Percentiles rank a stretch among this genome's conserved stretches.
phyloP scores from a whole-genome alignment of 1,140 invertebrate species.

The Euglossa dilemma region DNA sequence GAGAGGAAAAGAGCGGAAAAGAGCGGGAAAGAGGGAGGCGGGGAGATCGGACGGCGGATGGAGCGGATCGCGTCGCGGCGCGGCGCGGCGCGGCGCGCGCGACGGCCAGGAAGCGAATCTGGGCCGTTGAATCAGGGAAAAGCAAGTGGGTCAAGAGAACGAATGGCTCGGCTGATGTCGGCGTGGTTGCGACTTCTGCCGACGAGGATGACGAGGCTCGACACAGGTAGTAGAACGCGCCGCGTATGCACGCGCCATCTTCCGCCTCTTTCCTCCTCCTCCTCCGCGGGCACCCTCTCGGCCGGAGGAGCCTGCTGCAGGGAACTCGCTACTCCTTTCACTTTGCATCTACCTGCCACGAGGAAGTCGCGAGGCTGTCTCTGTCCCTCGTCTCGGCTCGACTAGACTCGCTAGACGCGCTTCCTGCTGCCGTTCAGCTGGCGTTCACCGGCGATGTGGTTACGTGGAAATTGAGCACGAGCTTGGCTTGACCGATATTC shows the following conservation, averaged over 20 bases:
- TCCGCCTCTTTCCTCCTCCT: background rate
- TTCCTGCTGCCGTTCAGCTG: constrained; percentile 21
- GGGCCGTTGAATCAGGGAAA: constrained; percentile 73
- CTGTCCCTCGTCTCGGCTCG: background rate
- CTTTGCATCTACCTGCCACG: constrained; percentile 46
- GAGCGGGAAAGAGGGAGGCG: no score
- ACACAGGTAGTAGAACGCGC: constrained; percentile 5
- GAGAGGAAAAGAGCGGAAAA: background rate
- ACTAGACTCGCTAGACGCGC: constrained; percentile 38
- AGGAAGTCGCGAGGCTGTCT: constrained; percentile 34
- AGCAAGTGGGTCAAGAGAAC: constrained; percentile 78
- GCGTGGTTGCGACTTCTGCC: constrained; percentile 49
- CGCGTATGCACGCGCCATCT: background rate
- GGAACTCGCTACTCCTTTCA: constrained; percentile 57
- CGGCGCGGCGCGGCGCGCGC: constrained; percentile 32
- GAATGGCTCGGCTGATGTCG: constrained; percentile 63
- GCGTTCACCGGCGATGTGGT: constrained; percentile 1
- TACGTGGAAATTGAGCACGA: constrained; percentile 42
- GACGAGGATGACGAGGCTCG: constrained; percentile 38
- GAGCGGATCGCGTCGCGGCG: constrained; percentile 38
- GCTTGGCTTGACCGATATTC: constrained; percentile 46
- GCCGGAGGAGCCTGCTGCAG: background rate
- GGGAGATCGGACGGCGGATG: constrained; percentile 27
- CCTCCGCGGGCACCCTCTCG: no score
- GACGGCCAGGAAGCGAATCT: constrained; percentile 73